Base-by-base conservation (phyloP, 2,888 invertebrate genomes). In the Ophioninae sp. region DNA sequence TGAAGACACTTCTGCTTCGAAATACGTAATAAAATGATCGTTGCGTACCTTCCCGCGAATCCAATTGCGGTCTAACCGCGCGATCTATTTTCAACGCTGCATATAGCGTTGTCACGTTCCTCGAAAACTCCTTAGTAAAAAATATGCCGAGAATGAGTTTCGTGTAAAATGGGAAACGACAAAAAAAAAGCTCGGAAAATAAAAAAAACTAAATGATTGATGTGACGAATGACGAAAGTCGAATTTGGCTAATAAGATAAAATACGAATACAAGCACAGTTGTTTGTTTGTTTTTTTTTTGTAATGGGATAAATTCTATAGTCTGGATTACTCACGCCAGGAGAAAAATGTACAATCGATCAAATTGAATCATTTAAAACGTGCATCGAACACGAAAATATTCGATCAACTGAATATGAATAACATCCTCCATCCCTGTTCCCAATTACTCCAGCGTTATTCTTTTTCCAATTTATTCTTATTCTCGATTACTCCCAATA, bases 51-150 rank as follows among this genome's bases (percentile, higher is more conserved):
- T 65, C 65, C 8, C 67, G 17, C 65, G 69, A 59, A 56, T 62
- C 20, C 41, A 44, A 30, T 57, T 41, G 64, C 37, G 30, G 23
- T 57, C 68, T 44, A 56, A 61, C 59, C 30, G 59, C 59, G 59
- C 57, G 70, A 56, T 81, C 81, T 70, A 81, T 81, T 70, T 67
- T 44, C 50, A 50, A 44, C 44, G 70, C 44, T 41, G 70, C 39
- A 72, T 21, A 13, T 13, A 10, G 59, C 57, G 57, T 56, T 39
- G 70, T 72, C 57, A 37, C 20, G 59, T n/a, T 59, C 17, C n/a
- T 61, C 20, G 7, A 72, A 30, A 57, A 61, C 39, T 41, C 59
- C 23, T 72, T 61, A 7, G 61, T 17, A 41, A 17, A 13, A 41
- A 21, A 61, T 72, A 21, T 13, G 41, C 20, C 61, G 20, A 13